Base-by-base conservation (phyloP, 2,888 invertebrate genomes). In the Augiades crinisus region DNA sequence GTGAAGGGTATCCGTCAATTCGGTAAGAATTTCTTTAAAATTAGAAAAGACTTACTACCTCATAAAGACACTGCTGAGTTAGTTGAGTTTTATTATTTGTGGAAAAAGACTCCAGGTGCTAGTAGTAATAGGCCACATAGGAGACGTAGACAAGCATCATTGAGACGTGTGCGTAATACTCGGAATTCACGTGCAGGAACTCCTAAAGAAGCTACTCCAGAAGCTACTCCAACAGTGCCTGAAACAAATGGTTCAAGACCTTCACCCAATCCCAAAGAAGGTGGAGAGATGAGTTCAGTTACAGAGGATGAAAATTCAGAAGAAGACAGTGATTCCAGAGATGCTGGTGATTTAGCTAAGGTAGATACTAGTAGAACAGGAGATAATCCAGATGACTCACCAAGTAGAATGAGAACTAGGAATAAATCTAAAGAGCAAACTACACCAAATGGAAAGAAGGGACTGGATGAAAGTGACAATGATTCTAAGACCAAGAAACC, bases 81-180 rank as follows among this genome's bases (percentile, higher is more conserved):
- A 72, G 98, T 99, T 47, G 98, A 99, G 82, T 99, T 97, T 90
- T 99, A 99, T 89, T 99, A 99, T 90, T 92, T 98, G 75, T 99
- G 99, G 99, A 99, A 99, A 91, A 99, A 99, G 91, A 98, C 99
- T 30, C 98, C 99, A 13, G 98, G 98, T 69, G 99, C 99, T 57
- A 97, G 97, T 81, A 98, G 97, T 78, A 98, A 98, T 82, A 93
- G 99, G 64, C 98, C 98, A 17, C 98, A 98, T 76, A 92, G 98
- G 61, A 92, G 98, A 75, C 91, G 98, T 60, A 91, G 97, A 46
- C 96, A 96, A 79, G 95, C 95, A 65, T 96, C 97, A 44, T 88
- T 98, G 67, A 92, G 97, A 63, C 92, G 98, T 69, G 97, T 97
- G 62, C 93, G 97, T 61, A 96, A 96, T 70, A 96, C 97, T 50